Evolutionary conservation across 2,797 vertebrate genomes (phyloP).

Genomic region (Argya squamiceps): DNA sequence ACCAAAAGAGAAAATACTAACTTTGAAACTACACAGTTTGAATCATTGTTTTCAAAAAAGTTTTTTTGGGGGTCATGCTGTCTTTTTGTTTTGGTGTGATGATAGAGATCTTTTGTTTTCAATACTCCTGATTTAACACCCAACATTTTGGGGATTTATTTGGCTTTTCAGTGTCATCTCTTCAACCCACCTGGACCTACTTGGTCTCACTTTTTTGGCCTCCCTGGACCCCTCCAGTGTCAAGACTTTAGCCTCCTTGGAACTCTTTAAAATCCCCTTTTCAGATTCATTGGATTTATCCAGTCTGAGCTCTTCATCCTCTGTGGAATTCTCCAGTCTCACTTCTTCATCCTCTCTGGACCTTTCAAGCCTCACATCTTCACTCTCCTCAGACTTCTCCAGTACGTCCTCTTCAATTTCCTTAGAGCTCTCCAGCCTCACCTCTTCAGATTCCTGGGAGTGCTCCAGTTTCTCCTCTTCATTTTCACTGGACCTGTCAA

Average conservation of each 20-base stretch:
- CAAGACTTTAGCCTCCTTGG: conserved; percentile 58
- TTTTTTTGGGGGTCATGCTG: background rate
- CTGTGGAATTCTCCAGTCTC: conserved; percentile 55
- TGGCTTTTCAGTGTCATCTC: conserved; percentile 45
- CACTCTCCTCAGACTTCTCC: conserved; percentile 45
- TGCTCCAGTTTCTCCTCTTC: conserved; percentile 61
- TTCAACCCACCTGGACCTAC: conserved; percentile 20
- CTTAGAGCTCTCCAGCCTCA: conserved; percentile 55
- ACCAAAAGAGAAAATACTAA: background rate
- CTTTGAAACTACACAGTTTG: too few species aligned
- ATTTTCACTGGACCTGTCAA: conserved; percentile 61
- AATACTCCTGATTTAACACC: background rate
- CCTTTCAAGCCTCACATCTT: conserved; percentile 56
- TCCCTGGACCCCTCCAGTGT: conserved; percentile 65
- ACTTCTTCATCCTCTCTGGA: conserved; percentile 62
- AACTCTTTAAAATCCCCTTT: conserved; percentile 62
- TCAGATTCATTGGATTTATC: conserved; percentile 64
- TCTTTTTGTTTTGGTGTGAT: background rate
- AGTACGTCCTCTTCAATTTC: conserved; percentile 53
- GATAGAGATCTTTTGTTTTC: background rate
- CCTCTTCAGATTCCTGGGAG: conserved; percentile 58
- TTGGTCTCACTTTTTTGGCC: conserved; percentile 39
- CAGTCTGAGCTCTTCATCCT: conserved; percentile 64
- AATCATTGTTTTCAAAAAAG: background rate
- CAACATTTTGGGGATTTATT: background rate